A percentile compares a stretch with the other conserved stretches of the same genome.
Conservation (phyloP, 2,888 invertebrate genomes). For the Luperina testacea region DNA sequence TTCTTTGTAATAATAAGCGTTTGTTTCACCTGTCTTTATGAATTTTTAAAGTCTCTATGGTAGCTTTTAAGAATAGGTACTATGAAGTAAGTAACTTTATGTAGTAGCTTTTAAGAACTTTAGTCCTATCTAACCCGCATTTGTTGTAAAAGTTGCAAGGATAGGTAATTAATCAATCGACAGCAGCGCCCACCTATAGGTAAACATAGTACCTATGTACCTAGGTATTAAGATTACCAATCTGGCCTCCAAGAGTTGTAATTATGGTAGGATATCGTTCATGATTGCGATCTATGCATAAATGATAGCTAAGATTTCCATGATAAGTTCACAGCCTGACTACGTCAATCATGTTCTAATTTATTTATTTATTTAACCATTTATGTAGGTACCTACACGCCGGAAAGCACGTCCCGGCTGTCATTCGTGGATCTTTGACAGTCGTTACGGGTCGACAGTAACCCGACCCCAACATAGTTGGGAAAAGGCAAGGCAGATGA, state of each 20-base stretch:
- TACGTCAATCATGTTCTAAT: too few species aligned
- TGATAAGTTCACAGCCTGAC: too few species aligned
- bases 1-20: background rate
- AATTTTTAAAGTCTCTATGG: background rate
- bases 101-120: background rate
- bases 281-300: background rate
- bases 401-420: too few species aligned
- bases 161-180: background rate
- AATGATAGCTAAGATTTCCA: background rate
- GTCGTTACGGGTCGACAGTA: too few species aligned
- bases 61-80: background rate
- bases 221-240: background rate
- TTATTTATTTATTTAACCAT: too few species aligned
- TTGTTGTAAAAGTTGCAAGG: background rate
- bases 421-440: too few species aligned
- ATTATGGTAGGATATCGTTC: background rate
- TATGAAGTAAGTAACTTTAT: background rate
- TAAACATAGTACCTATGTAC: background rate
- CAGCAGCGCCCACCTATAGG: background rate
- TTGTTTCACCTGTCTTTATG: background rate
- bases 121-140: background rate
- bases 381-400: too few species aligned
- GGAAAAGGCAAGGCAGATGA: too few species aligned
- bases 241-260: background rate
- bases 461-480: too few species aligned